These are phyloP conservation scores for Choloepus didactylus DNA, from an alignment of 2,797 vertebrate species.

Conservation along the genomic window DNA sequence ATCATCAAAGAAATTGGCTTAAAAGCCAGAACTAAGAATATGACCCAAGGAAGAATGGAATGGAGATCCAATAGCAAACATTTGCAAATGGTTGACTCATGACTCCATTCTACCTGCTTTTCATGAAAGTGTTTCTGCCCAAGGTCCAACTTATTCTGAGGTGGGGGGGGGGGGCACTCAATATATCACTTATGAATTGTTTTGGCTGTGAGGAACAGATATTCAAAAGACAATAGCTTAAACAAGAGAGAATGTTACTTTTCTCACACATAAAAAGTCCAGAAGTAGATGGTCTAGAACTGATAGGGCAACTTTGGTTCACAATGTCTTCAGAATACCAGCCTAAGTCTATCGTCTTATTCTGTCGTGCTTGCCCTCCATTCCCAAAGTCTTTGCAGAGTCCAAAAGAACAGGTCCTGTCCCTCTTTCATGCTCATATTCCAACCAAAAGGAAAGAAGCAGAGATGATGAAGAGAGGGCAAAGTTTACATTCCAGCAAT, in stretches of 20 bases:
- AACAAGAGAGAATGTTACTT: not conserved
- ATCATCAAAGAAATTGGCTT: not conserved
- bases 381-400: not conserved
- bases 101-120: not conserved
- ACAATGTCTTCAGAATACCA: not conserved
- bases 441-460: not conserved
- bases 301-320: not conserved
- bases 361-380: not conserved
- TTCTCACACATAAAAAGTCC: not conserved
- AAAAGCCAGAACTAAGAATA: not conserved
- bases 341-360: not conserved
- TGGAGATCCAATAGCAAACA: no score
- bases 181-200: not conserved
- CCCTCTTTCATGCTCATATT: not conserved
- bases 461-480: not conserved
- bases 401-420: not conserved
- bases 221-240: not conserved
- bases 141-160: not conserved
- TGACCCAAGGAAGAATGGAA: not conserved
- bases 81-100: not conserved
- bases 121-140: not conserved
- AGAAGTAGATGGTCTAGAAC: not conserved
- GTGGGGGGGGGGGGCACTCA: not conserved
- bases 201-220: not conserved
- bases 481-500: not conserved